These are phyloP conservation scores for Amia ocellicauda DNA, from an alignment of 2,113 vertebrate species.

Conservation along the genomic window DNA sequence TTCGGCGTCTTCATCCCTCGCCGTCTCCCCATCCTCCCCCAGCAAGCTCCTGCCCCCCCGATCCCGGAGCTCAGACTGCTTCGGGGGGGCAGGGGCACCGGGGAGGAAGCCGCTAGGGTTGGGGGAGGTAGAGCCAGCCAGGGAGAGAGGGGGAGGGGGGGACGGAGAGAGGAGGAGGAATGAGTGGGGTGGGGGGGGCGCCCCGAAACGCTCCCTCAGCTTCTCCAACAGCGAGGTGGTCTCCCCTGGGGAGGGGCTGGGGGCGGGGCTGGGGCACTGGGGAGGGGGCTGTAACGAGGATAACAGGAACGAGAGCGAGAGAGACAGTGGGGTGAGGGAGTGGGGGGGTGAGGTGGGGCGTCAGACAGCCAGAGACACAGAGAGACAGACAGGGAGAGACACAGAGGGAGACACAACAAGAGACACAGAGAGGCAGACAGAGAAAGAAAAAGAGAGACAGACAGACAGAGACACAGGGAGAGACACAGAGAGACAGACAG, in stretches of 20 bases:
- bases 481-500: no score
- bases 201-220: conserved; percentile 57
- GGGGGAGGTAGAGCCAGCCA: conserved; percentile 22
- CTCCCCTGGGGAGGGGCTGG: conserved; percentile 14
- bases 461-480: no score
- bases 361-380: no score
- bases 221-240: conserved; percentile 46
- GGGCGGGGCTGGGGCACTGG: not conserved
- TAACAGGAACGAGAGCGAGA: conserved; percentile 27
- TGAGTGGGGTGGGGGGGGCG: conserved; percentile 20
- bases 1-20: conserved; percentile 10
- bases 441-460: no score
- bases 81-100: conserved; percentile 37
- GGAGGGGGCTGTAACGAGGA: not conserved
- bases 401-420: no score
- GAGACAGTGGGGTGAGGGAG: conserved; percentile 13
- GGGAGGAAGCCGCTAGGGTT: conserved; percentile 28
- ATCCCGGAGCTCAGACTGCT: conserved; percentile 70
- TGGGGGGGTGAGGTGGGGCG: conserved; percentile 7
- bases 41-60: conserved; percentile 46
- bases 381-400: no score
- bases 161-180: not conserved
- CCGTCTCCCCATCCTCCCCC: conserved; percentile 3
- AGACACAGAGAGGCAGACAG: no score
- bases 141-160: conserved; percentile 21